Evolutionary conservation across 2,797 vertebrate genomes (phyloP).

Genomic region (Atherinosoma microstoma): DNA sequence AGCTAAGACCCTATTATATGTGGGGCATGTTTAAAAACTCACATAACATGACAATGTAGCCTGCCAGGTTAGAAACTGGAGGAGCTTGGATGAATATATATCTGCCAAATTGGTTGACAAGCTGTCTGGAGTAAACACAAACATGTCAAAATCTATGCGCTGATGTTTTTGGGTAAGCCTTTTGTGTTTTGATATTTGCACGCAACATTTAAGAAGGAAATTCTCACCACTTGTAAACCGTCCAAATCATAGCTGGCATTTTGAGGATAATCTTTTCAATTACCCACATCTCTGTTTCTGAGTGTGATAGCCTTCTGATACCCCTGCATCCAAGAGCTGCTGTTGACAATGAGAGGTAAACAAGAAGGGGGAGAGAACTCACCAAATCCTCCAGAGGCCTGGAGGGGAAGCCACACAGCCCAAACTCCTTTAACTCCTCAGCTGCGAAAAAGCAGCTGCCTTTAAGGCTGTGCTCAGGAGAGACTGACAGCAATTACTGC

Average conservation of each 20-base stretch:
- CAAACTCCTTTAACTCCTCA: conserved; percentile 75
- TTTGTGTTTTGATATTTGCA: conserved; percentile 71
- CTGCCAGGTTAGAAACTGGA: conserved; percentile 50
- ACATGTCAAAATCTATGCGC: conserved; percentile 70
- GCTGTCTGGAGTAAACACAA: conserved; percentile 74
- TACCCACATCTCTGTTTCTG: conserved; percentile 78
- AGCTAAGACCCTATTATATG: conserved; percentile 18
- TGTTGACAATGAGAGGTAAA: conserved; percentile 87
- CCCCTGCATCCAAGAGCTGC: conserved; percentile 56
- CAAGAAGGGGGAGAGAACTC: conserved; percentile 73
- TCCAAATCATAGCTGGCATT: conserved; percentile 79
- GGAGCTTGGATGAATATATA: conserved; percentile 61
- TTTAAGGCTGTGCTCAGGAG: conserved; percentile 79
- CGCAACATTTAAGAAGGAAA: conserved; percentile 68
- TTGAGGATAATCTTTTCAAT: conserved; percentile 86
- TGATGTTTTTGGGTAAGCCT: conserved; percentile 70
- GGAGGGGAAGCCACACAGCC: conserved; percentile 80
- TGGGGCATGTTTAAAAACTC: conserved; percentile 44
- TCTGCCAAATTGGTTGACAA: conserved; percentile 76
- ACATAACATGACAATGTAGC: conserved; percentile 34
- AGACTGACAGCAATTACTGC: conserved; percentile 90
- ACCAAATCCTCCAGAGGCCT: conserved; percentile 84
- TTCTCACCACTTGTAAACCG: conserved; percentile 75
- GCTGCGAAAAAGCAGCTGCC: conserved; percentile 73
- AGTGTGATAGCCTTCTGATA: conserved; percentile 78